A percentile compares a stretch with the other conserved stretches of the same genome.
Evolutionary conservation across 2,797 vertebrate genomes (phyloP).

Genomic region (Arctocebus calabarensis): DNA sequence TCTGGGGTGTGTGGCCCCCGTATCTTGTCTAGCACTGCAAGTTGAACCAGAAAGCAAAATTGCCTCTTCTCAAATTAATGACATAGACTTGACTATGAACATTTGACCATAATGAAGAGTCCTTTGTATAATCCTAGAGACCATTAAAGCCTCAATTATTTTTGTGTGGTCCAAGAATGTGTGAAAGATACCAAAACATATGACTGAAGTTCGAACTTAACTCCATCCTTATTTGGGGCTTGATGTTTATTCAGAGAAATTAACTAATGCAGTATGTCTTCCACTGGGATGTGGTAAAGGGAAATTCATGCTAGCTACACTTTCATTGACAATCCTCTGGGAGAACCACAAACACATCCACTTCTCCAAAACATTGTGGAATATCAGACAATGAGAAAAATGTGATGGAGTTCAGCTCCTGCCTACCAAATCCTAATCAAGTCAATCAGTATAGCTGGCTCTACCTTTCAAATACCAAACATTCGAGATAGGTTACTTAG

Average conservation of each 20-base stretch:
- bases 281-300: not conserved
- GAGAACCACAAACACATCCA: not conserved
- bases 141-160: not conserved
- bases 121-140: not conserved
- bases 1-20: not conserved
- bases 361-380: not conserved
- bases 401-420: not conserved
- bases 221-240: not conserved
- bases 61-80: not conserved
- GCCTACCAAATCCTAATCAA: not conserved
- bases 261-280: not conserved
- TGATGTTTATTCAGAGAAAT: not conserved
- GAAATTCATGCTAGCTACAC: not conserved
- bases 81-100: not conserved
- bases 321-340: not conserved
- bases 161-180: not conserved
- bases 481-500: not conserved
- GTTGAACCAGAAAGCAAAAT: not conserved
- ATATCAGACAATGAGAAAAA: slow-evolving; percentile 1
- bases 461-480: not conserved
- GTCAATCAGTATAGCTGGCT: not conserved
- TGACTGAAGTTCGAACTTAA: not conserved
- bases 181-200: not conserved
- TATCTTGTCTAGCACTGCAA: not conserved
- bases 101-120: not conserved